A percentile compares a stretch with the other conserved stretches of the same genome.
Evolutionary conservation across 2,797 vertebrate species (phyloP).

Genomic region (Rhodeus uyekii): DNA sequence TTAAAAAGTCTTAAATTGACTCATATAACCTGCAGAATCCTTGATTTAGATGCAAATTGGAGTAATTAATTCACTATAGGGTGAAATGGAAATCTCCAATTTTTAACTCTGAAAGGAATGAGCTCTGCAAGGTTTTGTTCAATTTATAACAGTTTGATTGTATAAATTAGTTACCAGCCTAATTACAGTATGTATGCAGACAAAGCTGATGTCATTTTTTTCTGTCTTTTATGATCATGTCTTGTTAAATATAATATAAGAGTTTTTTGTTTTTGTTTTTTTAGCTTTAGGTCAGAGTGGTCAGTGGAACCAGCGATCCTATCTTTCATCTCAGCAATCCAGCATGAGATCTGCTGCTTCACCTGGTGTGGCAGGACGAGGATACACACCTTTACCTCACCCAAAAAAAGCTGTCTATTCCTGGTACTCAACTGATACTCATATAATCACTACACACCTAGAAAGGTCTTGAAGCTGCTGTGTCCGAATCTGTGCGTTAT

Average conservation of each 20-base stretch:
- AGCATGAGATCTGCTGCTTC: constrained; percentile 61
- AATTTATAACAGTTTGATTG: background rate
- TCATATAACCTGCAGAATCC: too few relatives aligned
- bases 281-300: constrained; percentile 57
- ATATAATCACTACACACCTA: background rate
- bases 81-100: background rate
- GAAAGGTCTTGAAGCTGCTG: background rate
- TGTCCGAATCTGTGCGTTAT: background rate
- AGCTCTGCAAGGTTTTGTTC: background rate
- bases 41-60: background rate
- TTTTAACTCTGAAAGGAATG: background rate
- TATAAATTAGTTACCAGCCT: background rate
- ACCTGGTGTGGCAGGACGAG: constrained; percentile 54
- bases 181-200: background rate
- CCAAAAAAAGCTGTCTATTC: constrained; percentile 67
- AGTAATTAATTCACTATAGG: background rate
- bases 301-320: constrained; percentile 64
- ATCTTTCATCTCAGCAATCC: constrained; percentile 50
- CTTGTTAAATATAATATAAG: background rate
- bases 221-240: background rate
- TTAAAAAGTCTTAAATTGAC: too few relatives aligned
- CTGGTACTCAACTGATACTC: constrained; percentile 59
- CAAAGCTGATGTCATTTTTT: background rate
- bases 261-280: background rate
- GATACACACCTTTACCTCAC: constrained; percentile 61